Percentiles rank a stretch among this genome's conserved stretches.
These are phyloP conservation scores for Anas flavirostris DNA, from an alignment of 2,797 vertebrate species.

Conservation along the genomic window DNA sequence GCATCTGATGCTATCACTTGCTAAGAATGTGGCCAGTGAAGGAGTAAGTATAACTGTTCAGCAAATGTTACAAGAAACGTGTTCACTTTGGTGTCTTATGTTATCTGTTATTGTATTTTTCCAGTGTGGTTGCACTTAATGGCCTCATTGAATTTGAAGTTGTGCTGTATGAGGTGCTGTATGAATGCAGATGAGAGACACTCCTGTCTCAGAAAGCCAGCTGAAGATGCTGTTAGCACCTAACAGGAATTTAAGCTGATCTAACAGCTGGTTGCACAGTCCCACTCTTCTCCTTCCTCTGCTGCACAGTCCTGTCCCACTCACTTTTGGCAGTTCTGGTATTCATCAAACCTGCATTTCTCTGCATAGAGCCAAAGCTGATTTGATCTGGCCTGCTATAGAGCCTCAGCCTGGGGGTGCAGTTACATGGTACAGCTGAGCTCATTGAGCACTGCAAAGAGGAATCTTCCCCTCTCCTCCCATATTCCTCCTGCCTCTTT, in stretches of 20 bases:
- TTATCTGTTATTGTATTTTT: slow-evolving; percentile 3
- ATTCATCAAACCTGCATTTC: neutral
- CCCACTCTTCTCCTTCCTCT: neutral
- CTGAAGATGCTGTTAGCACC: neutral
- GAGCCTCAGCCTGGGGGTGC: neutral
- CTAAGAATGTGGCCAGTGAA: neutral
- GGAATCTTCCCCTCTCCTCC: neutral
- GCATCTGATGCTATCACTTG: neutral
- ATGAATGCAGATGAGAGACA: neutral
- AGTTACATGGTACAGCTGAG: neutral
- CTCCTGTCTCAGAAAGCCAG: neutral
- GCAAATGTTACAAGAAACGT: neutral
- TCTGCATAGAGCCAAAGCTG: neutral
- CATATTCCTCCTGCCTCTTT: neutral
- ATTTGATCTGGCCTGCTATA: neutral
- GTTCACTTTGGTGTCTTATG: neutral
- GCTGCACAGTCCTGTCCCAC: fast-evolving
- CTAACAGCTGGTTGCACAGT: neutral
- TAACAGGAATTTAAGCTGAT: neutral
- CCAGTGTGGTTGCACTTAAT: neutral
- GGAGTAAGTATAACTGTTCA: neutral
- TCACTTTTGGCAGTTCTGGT: neutral
- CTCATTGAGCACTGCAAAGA: neutral
- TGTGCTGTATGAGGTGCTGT: neutral
- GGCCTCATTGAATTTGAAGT: neutral